Conservation (phyloP, 2,888 invertebrate genomes). For the Sinohyriopsis cumingii region DNA sequence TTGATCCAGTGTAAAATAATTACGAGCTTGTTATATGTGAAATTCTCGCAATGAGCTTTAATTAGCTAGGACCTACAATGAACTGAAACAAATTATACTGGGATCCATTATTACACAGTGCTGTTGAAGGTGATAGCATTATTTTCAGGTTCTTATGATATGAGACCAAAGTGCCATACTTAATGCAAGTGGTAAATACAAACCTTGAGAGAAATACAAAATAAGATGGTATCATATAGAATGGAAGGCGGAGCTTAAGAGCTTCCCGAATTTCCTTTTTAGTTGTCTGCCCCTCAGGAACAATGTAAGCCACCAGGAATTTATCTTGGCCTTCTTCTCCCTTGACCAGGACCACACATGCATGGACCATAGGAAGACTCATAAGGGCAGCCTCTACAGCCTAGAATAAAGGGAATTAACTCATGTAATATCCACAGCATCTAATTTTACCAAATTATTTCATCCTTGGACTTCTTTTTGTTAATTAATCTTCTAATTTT, state of each 20-base stretch:
- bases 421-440: neutral
- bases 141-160: too few relatives aligned
- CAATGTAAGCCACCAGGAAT: slow-evolving; percentile 71
- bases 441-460: neutral
- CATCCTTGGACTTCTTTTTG: neutral
- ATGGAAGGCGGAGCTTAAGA: slow-evolving; percentile 71
- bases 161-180: too few relatives aligned
- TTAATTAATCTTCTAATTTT: neutral
- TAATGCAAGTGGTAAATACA: slow-evolving; percentile 5
- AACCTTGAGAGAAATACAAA: slow-evolving; percentile 69
- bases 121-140: too few relatives aligned
- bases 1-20: too few relatives aligned
- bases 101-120: too few relatives aligned
- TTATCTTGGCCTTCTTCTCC: slow-evolving; percentile 73
- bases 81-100: too few relatives aligned
- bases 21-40: too few relatives aligned
- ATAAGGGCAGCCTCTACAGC: slow-evolving; percentile 72
- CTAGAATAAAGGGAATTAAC: slow-evolving; percentile 42
- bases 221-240: slow-evolving; percentile 73
- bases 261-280: slow-evolving; percentile 69
- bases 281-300: slow-evolving; percentile 60
- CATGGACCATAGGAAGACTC: slow-evolving; percentile 66
- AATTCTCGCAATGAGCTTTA: too few relatives aligned
- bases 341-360: slow-evolving; percentile 68
- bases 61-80: too few relatives aligned